phyloP scores from a whole-genome alignment of 2,797 vertebrate genomes.

The Sebastes variabilis region DNA sequence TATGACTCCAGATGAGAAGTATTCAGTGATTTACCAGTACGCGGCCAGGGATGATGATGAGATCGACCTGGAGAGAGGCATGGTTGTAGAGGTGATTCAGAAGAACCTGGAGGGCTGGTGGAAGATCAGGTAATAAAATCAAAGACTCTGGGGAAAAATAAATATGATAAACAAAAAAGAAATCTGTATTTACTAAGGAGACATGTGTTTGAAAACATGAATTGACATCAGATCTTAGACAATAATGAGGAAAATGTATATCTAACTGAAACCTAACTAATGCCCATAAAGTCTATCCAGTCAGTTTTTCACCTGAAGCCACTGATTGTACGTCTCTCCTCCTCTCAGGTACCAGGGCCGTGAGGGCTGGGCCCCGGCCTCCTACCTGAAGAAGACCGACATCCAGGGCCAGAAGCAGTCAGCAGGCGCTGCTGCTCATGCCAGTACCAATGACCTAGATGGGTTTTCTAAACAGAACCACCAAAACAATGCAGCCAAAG shows the following conservation, averaged over 20 bases:
- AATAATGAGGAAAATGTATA: background rate
- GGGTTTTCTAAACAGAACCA: slow-evolving; percentile 86
- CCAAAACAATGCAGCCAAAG: slow-evolving; percentile 64
- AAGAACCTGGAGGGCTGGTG: slow-evolving; percentile 99
- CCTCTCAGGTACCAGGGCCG: slow-evolving; percentile 89
- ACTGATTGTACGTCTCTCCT: background rate
- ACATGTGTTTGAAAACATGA: background rate
- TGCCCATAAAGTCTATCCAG: background rate
- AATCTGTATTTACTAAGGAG: background rate
- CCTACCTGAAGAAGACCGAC: slow-evolving; percentile 94
- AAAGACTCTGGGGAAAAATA: background rate
- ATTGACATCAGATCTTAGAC: background rate
- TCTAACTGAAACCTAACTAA: background rate
- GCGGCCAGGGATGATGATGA: slow-evolving; percentile 94
- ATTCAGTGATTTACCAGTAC: slow-evolving; percentile 94
- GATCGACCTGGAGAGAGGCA: slow-evolving; percentile 94
- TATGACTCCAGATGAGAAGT: slow-evolving; percentile 90
- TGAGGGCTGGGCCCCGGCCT: slow-evolving; percentile 98
- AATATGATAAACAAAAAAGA: background rate
- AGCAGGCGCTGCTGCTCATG: slow-evolving; percentile 81
- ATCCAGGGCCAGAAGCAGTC: slow-evolving; percentile 85
- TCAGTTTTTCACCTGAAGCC: background rate
- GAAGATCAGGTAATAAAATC: slow-evolving; percentile 92
- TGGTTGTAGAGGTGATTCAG: slow-evolving; percentile 94
- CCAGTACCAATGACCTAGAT: slow-evolving; percentile 89